Conservation (phyloP, 1,140 invertebrate species). For the Philaenus spumarius region DNA sequence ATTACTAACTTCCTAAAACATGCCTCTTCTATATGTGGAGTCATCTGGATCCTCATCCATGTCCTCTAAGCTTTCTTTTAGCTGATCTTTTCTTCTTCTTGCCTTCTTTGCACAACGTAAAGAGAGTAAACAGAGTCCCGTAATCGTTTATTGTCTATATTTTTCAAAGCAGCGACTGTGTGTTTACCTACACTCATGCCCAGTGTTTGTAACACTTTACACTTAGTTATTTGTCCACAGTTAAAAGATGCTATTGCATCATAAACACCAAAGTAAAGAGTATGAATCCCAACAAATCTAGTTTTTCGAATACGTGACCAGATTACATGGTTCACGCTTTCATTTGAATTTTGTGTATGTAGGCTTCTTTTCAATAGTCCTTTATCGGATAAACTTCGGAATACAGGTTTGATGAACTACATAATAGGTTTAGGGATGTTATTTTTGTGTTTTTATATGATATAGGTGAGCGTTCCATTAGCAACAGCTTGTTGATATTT, state of each 20-base stretch:
- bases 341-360: conserved; percentile 20
- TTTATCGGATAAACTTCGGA: conserved; percentile 18
- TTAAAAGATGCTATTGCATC: conserved; percentile 8
- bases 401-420: conserved; percentile 24
- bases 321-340: too few species aligned
- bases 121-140: too few species aligned
- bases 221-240: conserved; percentile 9
- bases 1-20: too few species aligned
- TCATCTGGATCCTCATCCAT: too few species aligned
- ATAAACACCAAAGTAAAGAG: conserved; percentile 26
- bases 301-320: conserved; percentile 28
- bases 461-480: background rate
- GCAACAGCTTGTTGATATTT: conserved; percentile 29
- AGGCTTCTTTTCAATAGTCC: conserved; percentile 18
- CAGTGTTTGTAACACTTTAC: conserved; percentile 6
- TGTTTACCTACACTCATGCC: conserved; percentile 13
- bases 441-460: background rate
- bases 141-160: background rate
- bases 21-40: too few species aligned
- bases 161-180: conserved; percentile 1
- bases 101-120: too few species aligned
- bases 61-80: too few species aligned
- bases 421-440: background rate
- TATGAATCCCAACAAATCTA: conserved; percentile 21
- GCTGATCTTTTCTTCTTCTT: too few species aligned